Percentiles rank a stretch among this genome's conserved stretches.
Evolutionary conservation across 2,113 vertebrate species (phyloP).

Genomic region (Bos indicus): DNA sequence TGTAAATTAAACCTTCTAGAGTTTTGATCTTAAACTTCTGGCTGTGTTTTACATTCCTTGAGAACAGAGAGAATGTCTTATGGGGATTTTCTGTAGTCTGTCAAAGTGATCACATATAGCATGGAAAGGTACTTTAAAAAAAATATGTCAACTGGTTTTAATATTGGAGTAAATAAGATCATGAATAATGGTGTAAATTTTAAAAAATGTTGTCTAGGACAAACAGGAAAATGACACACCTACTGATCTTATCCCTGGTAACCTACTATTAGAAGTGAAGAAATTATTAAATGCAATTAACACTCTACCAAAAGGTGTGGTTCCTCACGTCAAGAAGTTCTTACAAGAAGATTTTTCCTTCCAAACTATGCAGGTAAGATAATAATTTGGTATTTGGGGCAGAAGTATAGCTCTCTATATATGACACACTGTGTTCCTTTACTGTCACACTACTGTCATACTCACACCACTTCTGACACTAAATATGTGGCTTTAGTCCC

Average conservation of each 20-base stretch:
- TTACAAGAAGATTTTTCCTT: conserved; percentile 66
- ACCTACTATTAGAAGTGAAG: conserved; percentile 63
- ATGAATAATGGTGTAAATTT: not conserved
- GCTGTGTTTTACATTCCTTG: not conserved
- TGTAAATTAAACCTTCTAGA: not conserved
- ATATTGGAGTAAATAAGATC: not conserved
- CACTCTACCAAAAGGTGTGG: conserved; percentile 64
- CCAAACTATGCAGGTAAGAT: conserved; percentile 64
- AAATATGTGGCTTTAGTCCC: not conserved
- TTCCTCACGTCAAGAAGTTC: conserved; percentile 65
- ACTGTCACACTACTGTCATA: not conserved
- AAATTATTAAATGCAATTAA: conserved; percentile 60
- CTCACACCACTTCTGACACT: not conserved
- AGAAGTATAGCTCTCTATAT: not conserved
- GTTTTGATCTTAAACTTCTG: not conserved
- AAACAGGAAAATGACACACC: conserved; percentile 32
- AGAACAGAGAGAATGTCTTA: not conserved
- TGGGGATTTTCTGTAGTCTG: not conserved
- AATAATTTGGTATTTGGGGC: not conserved
- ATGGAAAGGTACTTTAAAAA: not conserved
- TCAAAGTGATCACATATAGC: not conserved
- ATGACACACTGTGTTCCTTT: not conserved
- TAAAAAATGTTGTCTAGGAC: conserved; percentile 54
- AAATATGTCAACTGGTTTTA: not conserved
- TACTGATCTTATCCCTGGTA: conserved; percentile 39